Conservation (phyloP, 1,140 invertebrate genomes). For the Helicoverpa armigera region DNA sequence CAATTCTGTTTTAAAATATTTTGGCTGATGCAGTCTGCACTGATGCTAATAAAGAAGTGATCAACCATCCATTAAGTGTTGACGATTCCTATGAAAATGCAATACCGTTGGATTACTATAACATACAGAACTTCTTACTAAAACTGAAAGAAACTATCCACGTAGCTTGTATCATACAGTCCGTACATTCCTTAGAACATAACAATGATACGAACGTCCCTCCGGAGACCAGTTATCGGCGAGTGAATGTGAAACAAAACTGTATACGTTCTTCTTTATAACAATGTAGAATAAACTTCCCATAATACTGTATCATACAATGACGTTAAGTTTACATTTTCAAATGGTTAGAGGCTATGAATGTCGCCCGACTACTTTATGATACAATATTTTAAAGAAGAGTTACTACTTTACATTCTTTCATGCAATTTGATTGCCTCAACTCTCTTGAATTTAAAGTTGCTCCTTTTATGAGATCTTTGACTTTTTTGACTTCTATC, state of each 20-base stretch:
- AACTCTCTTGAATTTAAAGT: conserved; percentile 14
- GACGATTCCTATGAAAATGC: too few relatives aligned
- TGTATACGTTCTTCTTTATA: conserved; percentile 5
- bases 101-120: not conserved
- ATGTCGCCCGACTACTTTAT: conserved; percentile 10
- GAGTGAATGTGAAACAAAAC: conserved; percentile 31
- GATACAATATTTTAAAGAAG: not conserved
- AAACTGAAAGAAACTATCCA: not conserved
- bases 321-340: conserved; percentile 21
- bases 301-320: conserved; percentile 22
- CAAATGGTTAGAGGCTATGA: conserved; percentile 19
- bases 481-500: not conserved
- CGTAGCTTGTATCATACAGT: not conserved
- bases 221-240: conserved; percentile 10
- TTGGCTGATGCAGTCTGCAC: too few relatives aligned
- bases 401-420: not conserved
- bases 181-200: conserved; percentile 19
- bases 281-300: conserved; percentile 38
- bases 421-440: not conserved
- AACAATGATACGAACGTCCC: conserved; percentile 24
- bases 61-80: too few relatives aligned
- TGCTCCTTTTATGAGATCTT: not conserved
- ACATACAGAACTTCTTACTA: not conserved
- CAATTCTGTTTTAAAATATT: too few relatives aligned
- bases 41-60: too few relatives aligned